These are phyloP conservation scores for Threskiornis aethiopicus DNA, from an alignment of 2,797 vertebrate species.

Conservation along the genomic window DNA sequence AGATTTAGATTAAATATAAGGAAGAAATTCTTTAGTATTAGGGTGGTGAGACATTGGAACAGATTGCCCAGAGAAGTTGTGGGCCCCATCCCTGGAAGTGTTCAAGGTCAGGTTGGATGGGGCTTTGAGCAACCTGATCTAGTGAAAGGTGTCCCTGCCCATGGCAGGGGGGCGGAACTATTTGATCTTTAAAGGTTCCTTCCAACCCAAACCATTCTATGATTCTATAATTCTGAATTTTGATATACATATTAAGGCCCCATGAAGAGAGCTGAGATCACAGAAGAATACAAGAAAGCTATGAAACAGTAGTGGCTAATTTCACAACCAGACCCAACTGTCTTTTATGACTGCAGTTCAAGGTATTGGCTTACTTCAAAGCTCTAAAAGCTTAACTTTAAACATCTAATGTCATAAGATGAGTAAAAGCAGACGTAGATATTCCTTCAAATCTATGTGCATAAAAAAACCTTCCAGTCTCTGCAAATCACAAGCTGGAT, in stretches of 20 bases:
- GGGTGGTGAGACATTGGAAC: background rate
- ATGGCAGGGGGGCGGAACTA: background rate
- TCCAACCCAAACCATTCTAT: background rate
- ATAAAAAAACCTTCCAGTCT: background rate
- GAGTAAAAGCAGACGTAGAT: background rate
- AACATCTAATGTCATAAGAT: background rate
- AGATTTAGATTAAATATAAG: background rate
- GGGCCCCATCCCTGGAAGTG: background rate
- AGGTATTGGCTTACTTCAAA: background rate
- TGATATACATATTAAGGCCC: background rate
- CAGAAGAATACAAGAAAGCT: background rate
- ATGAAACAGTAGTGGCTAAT: background rate
- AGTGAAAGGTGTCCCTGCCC: background rate
- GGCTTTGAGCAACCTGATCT: background rate
- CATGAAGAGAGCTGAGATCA: background rate
- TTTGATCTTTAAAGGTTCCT: background rate
- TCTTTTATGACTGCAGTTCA: background rate
- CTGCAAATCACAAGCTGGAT: background rate
- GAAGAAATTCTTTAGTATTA: background rate
- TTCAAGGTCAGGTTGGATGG: background rate
- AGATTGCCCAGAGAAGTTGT: background rate
- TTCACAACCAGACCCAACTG: background rate
- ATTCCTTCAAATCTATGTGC: background rate
- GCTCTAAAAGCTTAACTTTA: background rate
- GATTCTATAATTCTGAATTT: background rate